A percentile compares a stretch with the other conserved stretches of the same genome.
phyloP scores from a whole-genome alignment of 2,797 vertebrate species.

The Acanthiza pusilla region DNA sequence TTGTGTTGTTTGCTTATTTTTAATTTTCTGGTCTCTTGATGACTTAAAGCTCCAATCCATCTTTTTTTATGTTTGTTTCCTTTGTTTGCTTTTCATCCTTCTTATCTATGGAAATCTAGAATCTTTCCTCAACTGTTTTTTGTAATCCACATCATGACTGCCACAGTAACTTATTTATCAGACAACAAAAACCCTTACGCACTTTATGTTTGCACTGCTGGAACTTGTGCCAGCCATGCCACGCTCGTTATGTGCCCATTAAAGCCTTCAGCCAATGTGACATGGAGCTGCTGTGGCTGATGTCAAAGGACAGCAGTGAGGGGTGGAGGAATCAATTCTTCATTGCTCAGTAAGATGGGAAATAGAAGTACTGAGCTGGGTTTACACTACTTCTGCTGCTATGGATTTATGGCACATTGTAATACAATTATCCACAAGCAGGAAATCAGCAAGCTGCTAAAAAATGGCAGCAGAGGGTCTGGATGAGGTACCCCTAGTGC shows the following conservation, averaged over 20 bases:
- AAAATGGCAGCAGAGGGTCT: background rate
- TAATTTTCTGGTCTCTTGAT: background rate
- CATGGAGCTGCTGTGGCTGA: background rate
- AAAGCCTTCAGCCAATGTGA: background rate
- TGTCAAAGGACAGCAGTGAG: background rate
- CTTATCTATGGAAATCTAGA: background rate
- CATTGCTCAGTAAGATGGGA: background rate
- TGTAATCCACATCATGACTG: background rate
- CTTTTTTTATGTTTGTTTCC: background rate
- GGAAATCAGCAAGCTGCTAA: background rate
- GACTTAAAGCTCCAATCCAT: background rate
- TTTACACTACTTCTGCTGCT: background rate
- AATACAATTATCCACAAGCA: background rate
- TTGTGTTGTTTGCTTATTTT: background rate
- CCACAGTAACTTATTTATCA: background rate
- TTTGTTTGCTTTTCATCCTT: background rate
- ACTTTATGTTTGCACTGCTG: background rate
- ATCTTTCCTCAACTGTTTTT: background rate
- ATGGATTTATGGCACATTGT: background rate
- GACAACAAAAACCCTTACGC: background rate
- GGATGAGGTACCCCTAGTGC: background rate
- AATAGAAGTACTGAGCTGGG: background rate
- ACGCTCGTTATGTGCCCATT: background rate
- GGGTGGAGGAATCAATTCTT: background rate
- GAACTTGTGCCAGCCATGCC: fast-evolving